Base-by-base conservation (phyloP, 1,140 invertebrate species). In the Microplitis mediator region DNA sequence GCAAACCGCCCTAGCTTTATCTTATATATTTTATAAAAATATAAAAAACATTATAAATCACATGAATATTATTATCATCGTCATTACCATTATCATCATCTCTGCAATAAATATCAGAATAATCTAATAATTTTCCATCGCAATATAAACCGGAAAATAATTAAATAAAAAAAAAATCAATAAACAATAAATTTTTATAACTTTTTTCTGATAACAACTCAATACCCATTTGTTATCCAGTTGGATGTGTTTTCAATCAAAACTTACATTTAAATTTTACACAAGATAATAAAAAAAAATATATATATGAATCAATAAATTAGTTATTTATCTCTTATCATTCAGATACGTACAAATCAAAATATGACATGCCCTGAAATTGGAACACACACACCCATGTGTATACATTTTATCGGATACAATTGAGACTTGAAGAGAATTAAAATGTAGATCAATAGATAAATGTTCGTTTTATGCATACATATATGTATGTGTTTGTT, bases 401-500 rank as follows among this genome's bases (percentile, higher is more conserved):
- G 35, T 35, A 62, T 62, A 35, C n/a, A 50, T 64, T 64, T 64
- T 45, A 64, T 64, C 36, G 16, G 36, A 64, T 50, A 64, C 32
- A 64, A 64, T 64, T 50, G 62, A 64, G 62, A 64, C 62, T 64
- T 64, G 62, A 64, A 64, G 35, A 35, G 62, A 64, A 64, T 64
- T 64, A 64, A 64, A 64, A 64, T 50, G 39, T 50, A 50, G 62
- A 64, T 64, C 36, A 35, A 64, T 64, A 64, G 62, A 64, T 64
- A 64, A 64, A 64, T 13, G 62, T 14, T 23, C 11, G 39, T 35
- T 6, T 16, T 16, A 9, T 9, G 39, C 8, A 58, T 31, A 9
- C 9, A 31, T 50, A 50, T 64, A n/a, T 45, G 34, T 64, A 64
- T 23, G 34, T 9, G 14, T 13, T n/a, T 23, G 14, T 50, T 50